phyloP scores from a whole-genome alignment of 2,113 vertebrate genomes.

The Silurus asotus region DNA sequence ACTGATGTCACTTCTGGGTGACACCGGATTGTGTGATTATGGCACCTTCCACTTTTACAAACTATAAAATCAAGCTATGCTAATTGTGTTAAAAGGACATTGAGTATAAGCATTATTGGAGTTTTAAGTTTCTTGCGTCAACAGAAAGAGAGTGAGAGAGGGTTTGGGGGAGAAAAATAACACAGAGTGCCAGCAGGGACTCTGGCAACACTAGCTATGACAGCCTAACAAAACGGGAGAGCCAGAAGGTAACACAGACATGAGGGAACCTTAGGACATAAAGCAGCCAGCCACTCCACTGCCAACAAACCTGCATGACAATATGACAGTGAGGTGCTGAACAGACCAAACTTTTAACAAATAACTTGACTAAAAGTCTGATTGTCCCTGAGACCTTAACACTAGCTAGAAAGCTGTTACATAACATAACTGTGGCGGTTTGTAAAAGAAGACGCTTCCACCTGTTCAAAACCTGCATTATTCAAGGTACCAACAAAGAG shows the following conservation, averaged over 20 bases:
- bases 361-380: not conserved
- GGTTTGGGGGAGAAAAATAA: not conserved
- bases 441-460: not conserved
- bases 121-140: not conserved
- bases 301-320: not conserved
- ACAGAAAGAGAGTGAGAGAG: not conserved
- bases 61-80: not conserved
- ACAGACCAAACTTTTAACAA: not conserved
- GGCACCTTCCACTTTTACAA: not conserved
- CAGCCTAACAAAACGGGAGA: not conserved
- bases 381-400: not conserved
- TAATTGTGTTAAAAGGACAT: not conserved
- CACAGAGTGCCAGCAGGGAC: not conserved
- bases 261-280: not conserved
- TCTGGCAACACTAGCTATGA: not conserved
- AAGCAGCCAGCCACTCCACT: not conserved
- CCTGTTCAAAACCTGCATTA: not conserved
- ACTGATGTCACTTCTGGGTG: not conserved
- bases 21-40: not conserved
- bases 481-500: constrained; percentile 6
- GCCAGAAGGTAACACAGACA: not conserved
- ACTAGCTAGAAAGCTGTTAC: not conserved
- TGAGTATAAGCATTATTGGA: not conserved
- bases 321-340: not conserved
- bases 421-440: not conserved